These are phyloP conservation scores for Chroicocephalus ridibundus DNA, from an alignment of 2,113 vertebrate genomes.

Conservation along the genomic window DNA sequence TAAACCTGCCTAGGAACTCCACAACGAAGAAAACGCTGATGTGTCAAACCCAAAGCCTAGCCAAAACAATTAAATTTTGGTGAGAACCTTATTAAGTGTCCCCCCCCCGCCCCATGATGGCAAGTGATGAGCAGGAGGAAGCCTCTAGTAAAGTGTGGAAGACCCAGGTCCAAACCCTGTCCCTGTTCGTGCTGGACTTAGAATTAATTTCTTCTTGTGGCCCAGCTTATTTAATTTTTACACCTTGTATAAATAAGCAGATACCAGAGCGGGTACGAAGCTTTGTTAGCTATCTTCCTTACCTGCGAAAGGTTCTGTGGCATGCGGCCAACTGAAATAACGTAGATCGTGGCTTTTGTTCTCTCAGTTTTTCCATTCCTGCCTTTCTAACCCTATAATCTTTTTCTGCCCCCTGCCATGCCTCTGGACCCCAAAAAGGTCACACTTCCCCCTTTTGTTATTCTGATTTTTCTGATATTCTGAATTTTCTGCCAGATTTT, in stretches of 20 bases:
- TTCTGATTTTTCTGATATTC: background rate
- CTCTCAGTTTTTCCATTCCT: background rate
- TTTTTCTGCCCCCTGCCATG: background rate
- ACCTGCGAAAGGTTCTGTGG: background rate
- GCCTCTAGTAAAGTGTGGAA: background rate
- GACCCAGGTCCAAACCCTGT: no score
- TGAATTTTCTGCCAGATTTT: background rate
- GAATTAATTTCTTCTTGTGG: background rate
- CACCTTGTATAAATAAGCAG: background rate
- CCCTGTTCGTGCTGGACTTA: background rate
- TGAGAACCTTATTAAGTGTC: background rate
- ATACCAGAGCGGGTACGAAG: background rate
- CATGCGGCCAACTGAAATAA: background rate
- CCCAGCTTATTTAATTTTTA: background rate
- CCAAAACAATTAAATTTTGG: background rate
- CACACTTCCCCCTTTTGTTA: background rate
- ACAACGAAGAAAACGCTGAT: fast-evolving
- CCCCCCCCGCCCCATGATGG: background rate
- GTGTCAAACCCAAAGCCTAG: background rate
- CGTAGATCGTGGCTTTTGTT: background rate
- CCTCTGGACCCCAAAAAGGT: background rate
- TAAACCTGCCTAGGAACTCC: background rate
- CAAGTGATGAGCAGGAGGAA: background rate
- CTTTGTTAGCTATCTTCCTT: background rate
- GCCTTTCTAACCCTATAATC: background rate